Base-by-base conservation (phyloP, 2,888 invertebrate genomes). In the Scaptomyza cyrtandrae region DNA sequence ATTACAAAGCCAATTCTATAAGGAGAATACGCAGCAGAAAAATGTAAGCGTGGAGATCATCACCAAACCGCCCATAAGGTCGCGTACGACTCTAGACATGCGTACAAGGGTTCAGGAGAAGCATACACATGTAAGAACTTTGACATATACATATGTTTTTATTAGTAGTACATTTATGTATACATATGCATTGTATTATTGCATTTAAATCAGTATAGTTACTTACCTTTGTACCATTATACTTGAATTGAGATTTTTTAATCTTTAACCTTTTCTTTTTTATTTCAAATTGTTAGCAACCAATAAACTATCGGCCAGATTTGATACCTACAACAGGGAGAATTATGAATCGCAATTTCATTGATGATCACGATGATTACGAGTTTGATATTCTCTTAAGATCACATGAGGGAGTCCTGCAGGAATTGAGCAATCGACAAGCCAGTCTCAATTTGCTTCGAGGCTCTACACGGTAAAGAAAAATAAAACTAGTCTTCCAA, bases 391-490 rank as follows among this genome's bases (percentile, higher is more conserved):
- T 90, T 77, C 73, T 92, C 48, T 87, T 90, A 7, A 78, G 90
- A 48, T 90, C 91, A 33, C 92, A 92, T 75, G 91, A 92, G 62
- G 88, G 90, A 70, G 90, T 92, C 16, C 90, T 90, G 57, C 91
- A 92, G 75, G 91, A 92, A 75, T 75, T 92, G 49, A 91, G 89
- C 65, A 92, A 92, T 79, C 90, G 92, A 10, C 90, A 92, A 83
- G 90, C 92, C 13, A 91, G 90, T 41, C 78, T 92, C 37, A 91
- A 92, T 56, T 63, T 92, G 60, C 86, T 92, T 56, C 77, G 92
- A 4, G 90, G 89, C 63, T 90, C 91, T 55, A 92, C 91, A 44
- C 89, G 91, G 92, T 92, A 61, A 65, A 61, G 64, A 61, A n/a
- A 31, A 48, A 27, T 16, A 0, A 3, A 37, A 11, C 3, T 9